A percentile compares a stretch with the other conserved stretches of the same genome.
phyloP scores from a whole-genome alignment of 2,113 vertebrate species.

The Rhea pennata region DNA sequence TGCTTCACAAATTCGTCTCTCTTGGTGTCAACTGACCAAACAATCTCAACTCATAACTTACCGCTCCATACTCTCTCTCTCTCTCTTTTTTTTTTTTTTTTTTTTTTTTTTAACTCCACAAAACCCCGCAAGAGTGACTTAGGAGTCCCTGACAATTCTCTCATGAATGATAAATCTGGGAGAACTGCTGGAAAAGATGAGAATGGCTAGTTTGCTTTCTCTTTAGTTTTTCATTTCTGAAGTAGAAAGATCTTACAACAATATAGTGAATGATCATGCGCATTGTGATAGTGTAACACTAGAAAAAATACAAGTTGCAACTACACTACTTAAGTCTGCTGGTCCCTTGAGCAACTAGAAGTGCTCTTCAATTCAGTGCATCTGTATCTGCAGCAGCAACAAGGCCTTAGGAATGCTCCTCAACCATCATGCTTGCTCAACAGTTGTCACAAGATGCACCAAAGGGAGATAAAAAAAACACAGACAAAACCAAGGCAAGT shows the following conservation, averaged over 20 bases:
- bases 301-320: not conserved
- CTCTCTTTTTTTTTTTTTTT: no score
- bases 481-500: not conserved
- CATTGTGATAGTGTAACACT: fast-evolving
- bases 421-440: not conserved
- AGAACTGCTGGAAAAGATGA: not conserved
- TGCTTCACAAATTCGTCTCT: not conserved
- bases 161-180: not conserved
- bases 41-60: not conserved
- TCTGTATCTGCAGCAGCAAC: not conserved
- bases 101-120: not conserved
- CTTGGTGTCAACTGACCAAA: not conserved
- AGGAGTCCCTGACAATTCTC: not conserved
- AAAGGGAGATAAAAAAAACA: not conserved
- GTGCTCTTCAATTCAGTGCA: fast-evolving
- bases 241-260: not conserved
- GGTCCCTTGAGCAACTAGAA: not conserved
- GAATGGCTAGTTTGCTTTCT: not conserved
- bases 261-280: not conserved
- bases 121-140: not conserved
- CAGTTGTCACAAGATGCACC: not conserved
- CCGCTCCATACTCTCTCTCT: fast-evolving
- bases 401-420: not conserved
- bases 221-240: not conserved
- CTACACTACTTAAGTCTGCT: fast-evolving